Percentiles rank a stretch among this genome's conserved stretches.
These are phyloP conservation scores for Nomada flava DNA, from an alignment of 2,888 invertebrate genomes.

Conservation along the genomic window DNA sequence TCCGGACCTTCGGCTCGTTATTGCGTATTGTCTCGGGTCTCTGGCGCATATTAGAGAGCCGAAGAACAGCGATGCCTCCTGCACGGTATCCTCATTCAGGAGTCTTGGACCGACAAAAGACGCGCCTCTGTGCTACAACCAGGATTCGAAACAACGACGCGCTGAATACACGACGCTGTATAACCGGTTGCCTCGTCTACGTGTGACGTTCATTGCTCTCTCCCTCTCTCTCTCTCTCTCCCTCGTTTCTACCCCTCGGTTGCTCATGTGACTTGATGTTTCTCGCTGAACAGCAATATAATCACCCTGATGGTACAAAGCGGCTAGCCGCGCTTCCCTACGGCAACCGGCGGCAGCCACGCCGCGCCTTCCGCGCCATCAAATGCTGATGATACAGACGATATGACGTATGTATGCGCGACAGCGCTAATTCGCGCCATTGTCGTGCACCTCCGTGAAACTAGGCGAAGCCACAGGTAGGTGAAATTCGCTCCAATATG, in stretches of 20 bases:
- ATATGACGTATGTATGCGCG: constrained; percentile 78
- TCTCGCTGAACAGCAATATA: constrained; percentile 81
- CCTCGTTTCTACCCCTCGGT: constrained; percentile 36
- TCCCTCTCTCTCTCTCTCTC: not conserved
- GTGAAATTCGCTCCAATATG: constrained; percentile 55
- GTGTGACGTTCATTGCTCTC: constrained; percentile 70
- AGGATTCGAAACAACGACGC: constrained; percentile 53
- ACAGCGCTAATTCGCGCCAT: constrained; percentile 79
- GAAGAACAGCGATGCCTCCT: constrained; percentile 55
- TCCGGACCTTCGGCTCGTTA: constrained; percentile 49
- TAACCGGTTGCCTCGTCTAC: constrained; percentile 27
- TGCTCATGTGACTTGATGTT: constrained; percentile 76
- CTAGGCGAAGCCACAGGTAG: constrained; percentile 80
- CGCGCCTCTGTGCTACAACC: constrained; percentile 49
- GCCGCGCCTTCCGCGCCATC: constrained; percentile 75
- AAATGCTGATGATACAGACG: constrained; percentile 83
- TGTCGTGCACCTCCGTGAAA: constrained; percentile 76
- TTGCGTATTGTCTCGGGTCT: constrained; percentile 61
- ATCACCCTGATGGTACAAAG: constrained; percentile 84
- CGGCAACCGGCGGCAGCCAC: constrained; percentile 70
- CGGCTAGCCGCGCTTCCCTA: constrained; percentile 73
- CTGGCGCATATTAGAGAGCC: constrained; percentile 50
- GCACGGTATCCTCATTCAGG: constrained; percentile 56
- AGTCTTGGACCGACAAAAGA: constrained; percentile 69
- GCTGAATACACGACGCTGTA: constrained; percentile 49